Percentiles rank a stretch among this genome's conserved stretches.
phyloP scores from a whole-genome alignment of 2,113 vertebrate genomes.

The Rutilus rutilus region DNA sequence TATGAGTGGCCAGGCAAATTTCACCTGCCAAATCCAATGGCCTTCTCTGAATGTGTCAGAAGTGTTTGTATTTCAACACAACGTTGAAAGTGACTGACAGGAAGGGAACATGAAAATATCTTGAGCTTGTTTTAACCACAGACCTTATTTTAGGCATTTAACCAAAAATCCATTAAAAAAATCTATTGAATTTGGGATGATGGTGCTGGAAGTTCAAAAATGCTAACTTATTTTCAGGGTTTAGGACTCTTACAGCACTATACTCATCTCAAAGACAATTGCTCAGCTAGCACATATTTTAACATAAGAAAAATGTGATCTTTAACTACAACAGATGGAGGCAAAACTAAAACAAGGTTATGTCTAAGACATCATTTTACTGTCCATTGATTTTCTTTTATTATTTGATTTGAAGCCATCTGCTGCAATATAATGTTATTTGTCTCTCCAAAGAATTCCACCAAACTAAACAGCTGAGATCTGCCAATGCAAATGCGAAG shows the following conservation, averaged over 20 bases:
- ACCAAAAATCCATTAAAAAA: not conserved
- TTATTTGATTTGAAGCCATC: conserved; percentile 28
- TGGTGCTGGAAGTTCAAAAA: not conserved
- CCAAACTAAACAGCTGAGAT: not conserved
- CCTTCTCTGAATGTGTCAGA: too few relatives aligned
- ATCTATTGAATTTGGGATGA: not conserved
- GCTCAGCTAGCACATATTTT: not conserved
- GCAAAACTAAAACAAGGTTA: not conserved
- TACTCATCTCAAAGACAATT: not conserved
- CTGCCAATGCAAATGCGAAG: not conserved
- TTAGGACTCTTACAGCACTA: not conserved
- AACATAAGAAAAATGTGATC: not conserved
- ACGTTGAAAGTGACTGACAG: too few relatives aligned
- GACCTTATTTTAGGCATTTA: not conserved
- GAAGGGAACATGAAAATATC: not conserved
- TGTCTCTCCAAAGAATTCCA: not conserved
- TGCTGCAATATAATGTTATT: conserved; percentile 12
- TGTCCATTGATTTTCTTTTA: conserved; percentile 4
- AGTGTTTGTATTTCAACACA: too few relatives aligned
- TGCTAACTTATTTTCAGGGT: not conserved
- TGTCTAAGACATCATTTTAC: not conserved
- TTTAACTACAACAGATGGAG: conserved; percentile 12
- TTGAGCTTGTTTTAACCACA: not conserved
- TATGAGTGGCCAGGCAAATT: too few relatives aligned
- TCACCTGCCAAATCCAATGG: too few relatives aligned